Evolutionary conservation across 1,140 invertebrate species (phyloP).

Genomic region (Musca domestica): DNA sequence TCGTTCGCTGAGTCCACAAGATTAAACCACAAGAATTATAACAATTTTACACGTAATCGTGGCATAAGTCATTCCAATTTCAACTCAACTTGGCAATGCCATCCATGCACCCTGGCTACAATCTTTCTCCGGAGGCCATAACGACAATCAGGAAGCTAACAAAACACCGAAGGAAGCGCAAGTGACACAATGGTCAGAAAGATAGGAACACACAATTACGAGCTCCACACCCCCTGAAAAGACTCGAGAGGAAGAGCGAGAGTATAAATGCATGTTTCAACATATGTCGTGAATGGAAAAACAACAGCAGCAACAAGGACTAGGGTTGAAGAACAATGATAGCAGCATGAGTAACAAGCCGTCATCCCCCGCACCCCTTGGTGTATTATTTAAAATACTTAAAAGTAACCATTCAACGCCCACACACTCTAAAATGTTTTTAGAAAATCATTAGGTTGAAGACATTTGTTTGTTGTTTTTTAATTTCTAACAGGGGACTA

Average conservation of each 20-base stretch:
- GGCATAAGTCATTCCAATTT: conserved; percentile 43
- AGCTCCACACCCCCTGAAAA: too few relatives aligned
- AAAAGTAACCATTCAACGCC: conserved; percentile 23
- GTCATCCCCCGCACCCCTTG: neutral
- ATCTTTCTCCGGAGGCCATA: neutral
- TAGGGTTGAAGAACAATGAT: too few relatives aligned
- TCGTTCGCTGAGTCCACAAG: neutral
- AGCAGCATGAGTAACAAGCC: conserved; percentile 30
- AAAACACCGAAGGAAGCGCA: too few relatives aligned
- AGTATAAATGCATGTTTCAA: conserved; percentile 30
- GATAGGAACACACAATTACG: too few relatives aligned
- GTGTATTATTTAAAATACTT: too few relatives aligned
- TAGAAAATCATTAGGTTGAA: conserved; percentile 42
- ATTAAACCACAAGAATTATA: conserved; percentile 50
- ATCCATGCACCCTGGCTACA: neutral
- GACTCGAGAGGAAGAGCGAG: neutral
- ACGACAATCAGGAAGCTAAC: too few relatives aligned
- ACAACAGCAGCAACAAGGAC: neutral
- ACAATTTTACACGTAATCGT: conserved; percentile 51
- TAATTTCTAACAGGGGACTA: too few relatives aligned
- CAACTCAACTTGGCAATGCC: neutral
- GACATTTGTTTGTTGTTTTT: too few relatives aligned
- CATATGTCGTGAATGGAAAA: conserved; percentile 40
- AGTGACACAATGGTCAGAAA: too few relatives aligned
- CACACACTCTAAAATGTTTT: conserved; percentile 52